Percentiles rank a stretch among this genome's conserved stretches.
Evolutionary conservation across 1,140 invertebrate genomes (phyloP).

Genomic region (Paraescarpia echinospica): DNA sequence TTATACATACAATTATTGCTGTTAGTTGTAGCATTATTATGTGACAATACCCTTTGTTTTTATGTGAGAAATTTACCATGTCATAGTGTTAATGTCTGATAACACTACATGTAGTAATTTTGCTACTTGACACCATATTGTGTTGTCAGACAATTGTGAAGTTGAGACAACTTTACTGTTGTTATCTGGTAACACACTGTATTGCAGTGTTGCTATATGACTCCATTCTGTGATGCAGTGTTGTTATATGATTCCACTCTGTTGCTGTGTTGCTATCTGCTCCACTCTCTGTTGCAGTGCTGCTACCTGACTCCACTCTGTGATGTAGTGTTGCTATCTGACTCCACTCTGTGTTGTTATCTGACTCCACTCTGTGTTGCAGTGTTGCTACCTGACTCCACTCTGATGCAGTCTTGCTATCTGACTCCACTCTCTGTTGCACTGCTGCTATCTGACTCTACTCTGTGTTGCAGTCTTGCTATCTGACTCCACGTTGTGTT

Average conservation of each 20-base stretch:
- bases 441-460: not conserved
- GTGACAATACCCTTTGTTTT: too few relatives aligned
- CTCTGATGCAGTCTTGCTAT: not conserved
- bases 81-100: too few relatives aligned
- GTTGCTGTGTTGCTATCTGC: not conserved
- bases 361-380: not conserved
- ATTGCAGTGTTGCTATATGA: not conserved
- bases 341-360: too few relatives aligned
- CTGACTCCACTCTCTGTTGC: not conserved
- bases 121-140: not conserved
- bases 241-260: not conserved
- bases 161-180: not conserved
- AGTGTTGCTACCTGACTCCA: not conserved
- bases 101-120: too few relatives aligned
- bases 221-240: not conserved
- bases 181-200: not conserved
- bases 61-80: too few relatives aligned
- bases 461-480: constrained; percentile 66
- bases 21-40: too few relatives aligned
- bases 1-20: too few relatives aligned
- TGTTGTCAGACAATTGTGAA: too few relatives aligned
- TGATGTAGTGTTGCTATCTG: not conserved
- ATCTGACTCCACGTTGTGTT: not conserved
- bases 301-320: not conserved
- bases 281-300: not conserved